Percentiles rank a stretch among this genome's conserved stretches.
phyloP scores from a whole-genome alignment of 2,797 vertebrate species.

The Caiman crocodilus region DNA sequence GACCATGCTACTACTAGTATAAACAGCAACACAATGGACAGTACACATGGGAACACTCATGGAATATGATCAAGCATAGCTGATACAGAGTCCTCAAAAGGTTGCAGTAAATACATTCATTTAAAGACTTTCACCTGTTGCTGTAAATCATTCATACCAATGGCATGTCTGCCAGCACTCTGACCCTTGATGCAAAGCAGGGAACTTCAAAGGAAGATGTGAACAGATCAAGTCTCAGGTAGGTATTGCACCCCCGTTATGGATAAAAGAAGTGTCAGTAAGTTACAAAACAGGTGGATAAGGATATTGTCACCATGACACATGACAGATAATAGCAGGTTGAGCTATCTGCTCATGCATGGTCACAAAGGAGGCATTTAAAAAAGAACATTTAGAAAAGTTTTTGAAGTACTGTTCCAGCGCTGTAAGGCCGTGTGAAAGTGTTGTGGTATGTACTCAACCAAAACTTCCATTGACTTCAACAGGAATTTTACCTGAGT shows the following conservation, averaged over 20 bases:
- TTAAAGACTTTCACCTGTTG: conserved; percentile 81
- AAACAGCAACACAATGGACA: conserved; percentile 68
- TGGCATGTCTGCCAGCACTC: conserved; percentile 48
- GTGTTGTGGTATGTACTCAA: not conserved
- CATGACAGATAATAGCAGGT: not conserved
- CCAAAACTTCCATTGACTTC: not conserved
- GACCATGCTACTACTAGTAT: not conserved
- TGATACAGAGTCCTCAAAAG: conserved; percentile 62
- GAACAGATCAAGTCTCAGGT: conserved; percentile 79
- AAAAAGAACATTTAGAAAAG: not conserved
- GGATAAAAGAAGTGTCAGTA: conserved; percentile 70
- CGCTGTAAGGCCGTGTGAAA: not conserved
- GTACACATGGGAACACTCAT: conserved; percentile 56
- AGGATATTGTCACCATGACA: not conserved
- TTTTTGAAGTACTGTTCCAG: not conserved
- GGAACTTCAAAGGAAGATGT: conserved; percentile 74
- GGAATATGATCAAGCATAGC: conserved; percentile 63
- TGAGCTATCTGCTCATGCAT: accelerated
- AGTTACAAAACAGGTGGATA: conserved; percentile 73
- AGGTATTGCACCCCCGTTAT: conserved; percentile 57
- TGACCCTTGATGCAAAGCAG: conserved; percentile 52
- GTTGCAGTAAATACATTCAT: conserved; percentile 64
- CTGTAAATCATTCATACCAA: conserved; percentile 74
- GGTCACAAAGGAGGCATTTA: not conserved
- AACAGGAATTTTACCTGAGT: not conserved